Evolutionary conservation across 1,140 invertebrate species (phyloP), one percentile per base, ranked within the genome.

Genomic region (Cepaea nemoralis): DNA sequence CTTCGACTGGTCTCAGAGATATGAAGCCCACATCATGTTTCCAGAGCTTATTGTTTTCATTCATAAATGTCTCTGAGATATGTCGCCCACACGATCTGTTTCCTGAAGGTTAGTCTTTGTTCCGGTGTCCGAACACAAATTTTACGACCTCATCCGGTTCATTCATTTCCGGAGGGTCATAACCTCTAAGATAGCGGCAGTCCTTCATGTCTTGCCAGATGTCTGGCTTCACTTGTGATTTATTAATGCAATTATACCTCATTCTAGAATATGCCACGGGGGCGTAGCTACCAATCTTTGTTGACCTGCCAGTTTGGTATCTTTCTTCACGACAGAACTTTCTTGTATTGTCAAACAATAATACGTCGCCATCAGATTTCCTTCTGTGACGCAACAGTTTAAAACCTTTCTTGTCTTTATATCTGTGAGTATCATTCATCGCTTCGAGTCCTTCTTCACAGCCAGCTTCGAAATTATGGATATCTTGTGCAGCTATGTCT

Each of bases 131-230:
- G 35, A 83, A 83, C 27, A 83, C 82, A 67, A 80, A 83, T 24
- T 76, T 55, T 1, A 35, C 37, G 2, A 79, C 19, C 16, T 83
- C 82, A n/a, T n/a, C 67, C 27, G 82, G 77, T 63, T 80, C 73
- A 12, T 48, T 71, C 82, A 83, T 80, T 33, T 83, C 77, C 5
- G 77, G 82, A 0, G 76, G 82, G 31, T 83, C 78, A 22, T 83
- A 70, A n/a, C 82, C 73, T 31, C 82, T 59, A 27, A 83, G 74
- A 59, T 83, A 80, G 22, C 59, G 67, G 59, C 78, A 80, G 31
- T 71, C 50, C 8, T 45, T 63, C 31, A 83, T 31, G 5, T 35
- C 31, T 31, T 73, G 67, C 78, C 45, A 50, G 22, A 37, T 48
- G 5, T 69, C 40, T n/a, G 14, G 24, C n/a, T 40, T 45, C 22